phyloP scores from a whole-genome alignment of 2,797 vertebrate species.

The Xiphorhynchus erythropygius region DNA sequence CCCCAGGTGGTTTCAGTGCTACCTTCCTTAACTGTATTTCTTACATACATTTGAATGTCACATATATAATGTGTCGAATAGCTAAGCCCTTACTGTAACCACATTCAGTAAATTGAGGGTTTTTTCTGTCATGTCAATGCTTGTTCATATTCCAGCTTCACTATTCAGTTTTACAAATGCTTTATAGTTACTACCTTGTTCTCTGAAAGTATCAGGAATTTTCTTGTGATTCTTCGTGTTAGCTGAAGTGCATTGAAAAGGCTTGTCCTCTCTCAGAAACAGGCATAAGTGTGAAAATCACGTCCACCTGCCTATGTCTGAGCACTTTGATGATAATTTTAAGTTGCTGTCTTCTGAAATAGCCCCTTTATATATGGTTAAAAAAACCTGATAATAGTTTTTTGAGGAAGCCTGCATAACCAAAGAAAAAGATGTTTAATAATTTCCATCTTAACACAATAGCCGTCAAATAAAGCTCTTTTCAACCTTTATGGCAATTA shows the following conservation, averaged over 20 bases:
- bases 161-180: not conserved
- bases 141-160: not conserved
- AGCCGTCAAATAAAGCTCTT: not conserved
- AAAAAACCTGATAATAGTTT: not conserved
- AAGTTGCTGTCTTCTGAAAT: not conserved
- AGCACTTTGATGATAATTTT: not conserved
- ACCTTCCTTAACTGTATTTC: not conserved
- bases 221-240: not conserved
- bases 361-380: not conserved
- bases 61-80: not conserved
- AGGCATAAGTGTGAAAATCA: not conserved
- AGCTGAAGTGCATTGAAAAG: not conserved
- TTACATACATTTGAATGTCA: not conserved
- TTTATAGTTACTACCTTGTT: not conserved
- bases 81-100: not conserved
- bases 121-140: not conserved
- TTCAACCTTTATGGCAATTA: not conserved
- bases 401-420: not conserved
- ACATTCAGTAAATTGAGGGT: not conserved
- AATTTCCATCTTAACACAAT: not conserved
- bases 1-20: rapidly evolving
- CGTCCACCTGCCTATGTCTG: not conserved
- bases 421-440: not conserved
- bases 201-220: not conserved
- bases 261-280: not conserved